Percentiles rank a stretch among this genome's conserved stretches.
phyloP scores from a whole-genome alignment of 2,113 vertebrate genomes.

The Hippolais icterina region DNA sequence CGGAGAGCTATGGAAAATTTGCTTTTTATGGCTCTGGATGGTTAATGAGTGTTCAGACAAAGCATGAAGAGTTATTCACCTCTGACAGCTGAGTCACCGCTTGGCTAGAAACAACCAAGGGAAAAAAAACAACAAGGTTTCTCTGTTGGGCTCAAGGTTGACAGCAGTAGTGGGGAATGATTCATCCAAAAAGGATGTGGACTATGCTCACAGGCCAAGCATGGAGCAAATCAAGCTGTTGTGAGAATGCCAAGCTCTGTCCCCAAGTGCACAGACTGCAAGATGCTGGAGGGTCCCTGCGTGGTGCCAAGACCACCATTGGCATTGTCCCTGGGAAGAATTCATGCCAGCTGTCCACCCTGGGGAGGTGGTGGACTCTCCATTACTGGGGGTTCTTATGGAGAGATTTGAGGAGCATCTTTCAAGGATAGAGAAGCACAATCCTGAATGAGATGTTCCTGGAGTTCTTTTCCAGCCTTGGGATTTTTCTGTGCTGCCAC shows the following conservation, averaged over 20 bases:
- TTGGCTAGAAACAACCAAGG: background rate
- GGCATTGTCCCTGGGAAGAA: background rate
- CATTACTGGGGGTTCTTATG: accelerated
- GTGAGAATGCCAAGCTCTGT: background rate
- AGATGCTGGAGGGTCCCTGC: background rate
- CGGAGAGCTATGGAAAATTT: background rate
- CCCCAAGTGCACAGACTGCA: background rate
- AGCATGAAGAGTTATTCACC: background rate
- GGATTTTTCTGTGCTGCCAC: background rate
- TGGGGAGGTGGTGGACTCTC: background rate
- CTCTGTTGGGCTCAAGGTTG: constrained; percentile 11
- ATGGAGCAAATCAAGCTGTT: background rate
- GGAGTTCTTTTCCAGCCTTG: background rate
- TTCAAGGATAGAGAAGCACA: background rate
- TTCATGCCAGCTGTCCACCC: background rate
- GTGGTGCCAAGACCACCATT: background rate
- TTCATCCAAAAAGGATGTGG: background rate
- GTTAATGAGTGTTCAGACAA: background rate
- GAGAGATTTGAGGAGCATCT: background rate
- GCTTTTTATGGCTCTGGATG: background rate
- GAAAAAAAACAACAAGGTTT: background rate
- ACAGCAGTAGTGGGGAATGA: background rate
- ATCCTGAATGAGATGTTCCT: background rate
- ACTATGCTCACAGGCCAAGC: background rate
- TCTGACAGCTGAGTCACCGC: constrained; percentile 14